phyloP scores from a whole-genome alignment of 1,140 invertebrate species.

The Drosophila busckii region DNA sequence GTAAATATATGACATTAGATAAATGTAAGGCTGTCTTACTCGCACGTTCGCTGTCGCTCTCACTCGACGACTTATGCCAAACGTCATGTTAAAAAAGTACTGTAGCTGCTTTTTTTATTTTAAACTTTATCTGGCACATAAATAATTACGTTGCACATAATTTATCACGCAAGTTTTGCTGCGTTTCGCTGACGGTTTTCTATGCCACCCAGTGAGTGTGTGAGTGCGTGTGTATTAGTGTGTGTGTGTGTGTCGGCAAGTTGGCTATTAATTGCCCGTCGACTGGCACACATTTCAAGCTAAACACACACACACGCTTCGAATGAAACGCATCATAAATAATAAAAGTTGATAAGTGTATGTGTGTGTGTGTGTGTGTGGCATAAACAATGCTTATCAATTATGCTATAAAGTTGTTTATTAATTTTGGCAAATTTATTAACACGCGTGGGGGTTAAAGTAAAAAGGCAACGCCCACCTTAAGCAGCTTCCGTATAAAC shows the following conservation, averaged over 20 bases:
- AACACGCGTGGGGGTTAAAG: too few relatives aligned
- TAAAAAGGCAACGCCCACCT: too few relatives aligned
- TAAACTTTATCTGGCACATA: constrained; percentile 24
- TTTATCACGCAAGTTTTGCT: constrained; percentile 21
- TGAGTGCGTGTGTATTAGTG: too few relatives aligned
- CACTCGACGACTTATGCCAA: too few relatives aligned
- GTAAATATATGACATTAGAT: too few relatives aligned
- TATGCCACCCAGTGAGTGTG: constrained; percentile 29
- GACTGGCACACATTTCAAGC: constrained; percentile 22
- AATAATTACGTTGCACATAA: constrained; percentile 18
- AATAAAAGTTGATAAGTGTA: constrained; percentile 40
- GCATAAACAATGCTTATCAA: constrained; percentile 37
- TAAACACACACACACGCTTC: neutral
- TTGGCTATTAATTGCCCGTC: constrained; percentile 30
- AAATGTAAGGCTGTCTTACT: too few relatives aligned
- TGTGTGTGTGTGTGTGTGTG: too few relatives aligned
- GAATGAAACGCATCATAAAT: constrained; percentile 40
- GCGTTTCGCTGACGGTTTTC: constrained; percentile 17
- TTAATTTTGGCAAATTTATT: constrained; percentile 42
- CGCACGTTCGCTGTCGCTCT: too few relatives aligned
- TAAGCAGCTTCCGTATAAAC: too few relatives aligned
- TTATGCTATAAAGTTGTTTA: constrained; percentile 41
- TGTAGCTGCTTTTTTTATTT: too few relatives aligned
- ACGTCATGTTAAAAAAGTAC: too few relatives aligned
- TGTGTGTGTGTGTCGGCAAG: too few relatives aligned